Evolutionary conservation across 2,888 invertebrate species (phyloP).

Genomic region (Macrosiphum euphorbiae): DNA sequence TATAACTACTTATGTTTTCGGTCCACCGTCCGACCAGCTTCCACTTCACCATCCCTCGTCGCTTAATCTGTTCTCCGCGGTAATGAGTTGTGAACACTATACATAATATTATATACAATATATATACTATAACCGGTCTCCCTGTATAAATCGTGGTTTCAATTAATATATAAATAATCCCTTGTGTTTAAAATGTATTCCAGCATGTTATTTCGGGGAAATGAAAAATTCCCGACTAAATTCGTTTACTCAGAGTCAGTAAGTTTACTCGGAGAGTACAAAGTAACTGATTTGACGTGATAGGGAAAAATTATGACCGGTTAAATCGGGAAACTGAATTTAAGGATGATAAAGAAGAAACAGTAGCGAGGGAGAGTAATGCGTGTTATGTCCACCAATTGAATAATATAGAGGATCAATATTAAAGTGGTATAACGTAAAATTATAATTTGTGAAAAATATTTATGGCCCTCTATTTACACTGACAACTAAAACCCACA

Average conservation of each 20-base stretch:
- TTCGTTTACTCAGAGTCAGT: neutral
- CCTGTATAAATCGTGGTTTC: neutral
- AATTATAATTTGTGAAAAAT: neutral
- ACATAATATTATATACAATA: no score
- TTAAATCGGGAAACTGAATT: neutral
- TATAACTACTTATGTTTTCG: conserved; percentile 10
- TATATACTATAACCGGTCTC: no score
- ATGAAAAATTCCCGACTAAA: neutral
- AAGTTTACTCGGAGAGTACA: neutral
- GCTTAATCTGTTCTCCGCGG: conserved; percentile 4
- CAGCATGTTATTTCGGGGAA: neutral
- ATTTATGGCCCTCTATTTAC: neutral
- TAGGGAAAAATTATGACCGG: neutral
- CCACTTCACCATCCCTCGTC: neutral
- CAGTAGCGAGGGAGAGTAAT: neutral
- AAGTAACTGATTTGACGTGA: neutral
- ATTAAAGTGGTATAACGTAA: neutral
- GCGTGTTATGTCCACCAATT: neutral
- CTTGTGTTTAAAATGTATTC: neutral
- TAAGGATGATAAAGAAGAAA: neutral
- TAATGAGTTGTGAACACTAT: conserved; percentile 6
- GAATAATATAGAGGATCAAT: neutral
- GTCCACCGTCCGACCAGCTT: neutral
- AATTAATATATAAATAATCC: conserved; percentile 26
- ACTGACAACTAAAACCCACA: neutral